Conservation (phyloP, 2,888 invertebrate genomes). For the Gymnoscelis rufifasciata region DNA sequence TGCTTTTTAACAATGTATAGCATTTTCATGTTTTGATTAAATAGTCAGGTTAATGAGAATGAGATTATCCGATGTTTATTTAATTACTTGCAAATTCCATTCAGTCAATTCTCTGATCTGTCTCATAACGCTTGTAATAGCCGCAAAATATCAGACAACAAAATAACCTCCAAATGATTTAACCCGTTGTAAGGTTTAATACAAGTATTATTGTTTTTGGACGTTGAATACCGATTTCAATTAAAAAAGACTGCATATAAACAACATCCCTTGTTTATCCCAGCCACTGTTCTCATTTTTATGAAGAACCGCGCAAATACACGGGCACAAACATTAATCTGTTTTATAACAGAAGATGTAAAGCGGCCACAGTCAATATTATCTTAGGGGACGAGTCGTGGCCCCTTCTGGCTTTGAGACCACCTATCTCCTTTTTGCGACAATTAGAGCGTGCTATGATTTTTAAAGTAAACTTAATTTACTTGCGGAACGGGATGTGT, state of each 20-base stretch:
- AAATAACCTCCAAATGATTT: no score
- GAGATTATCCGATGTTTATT: no score
- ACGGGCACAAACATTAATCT: conserved; percentile 75
- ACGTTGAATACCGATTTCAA: background rate
- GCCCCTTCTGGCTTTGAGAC: background rate
- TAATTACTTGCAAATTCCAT: no score
- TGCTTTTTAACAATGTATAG: no score
- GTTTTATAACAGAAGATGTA: conserved; percentile 73
- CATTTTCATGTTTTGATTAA: no score
- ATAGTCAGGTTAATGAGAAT: no score
- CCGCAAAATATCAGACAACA: no score
- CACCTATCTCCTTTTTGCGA: conserved; percentile 45
- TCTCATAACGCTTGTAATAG: no score
- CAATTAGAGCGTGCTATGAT: conserved; percentile 76
- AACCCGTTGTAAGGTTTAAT: no score
- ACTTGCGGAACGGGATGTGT: conserved; percentile 28
- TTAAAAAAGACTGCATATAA: conserved; percentile 27
- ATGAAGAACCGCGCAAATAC: conserved; percentile 75
- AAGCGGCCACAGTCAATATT: conserved; percentile 72
- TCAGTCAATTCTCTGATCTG: no score
- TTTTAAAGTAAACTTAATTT: conserved; percentile 74
- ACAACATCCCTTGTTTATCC: conserved; percentile 61
- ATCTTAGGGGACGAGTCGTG: conserved; percentile 64
- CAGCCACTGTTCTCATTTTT: conserved; percentile 68
- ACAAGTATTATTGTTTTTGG: no score